Percentiles rank a stretch among this genome's conserved stretches.
These are phyloP conservation scores for Mustela erminea DNA, from an alignment of 2,797 vertebrate species.

Conservation along the genomic window DNA sequence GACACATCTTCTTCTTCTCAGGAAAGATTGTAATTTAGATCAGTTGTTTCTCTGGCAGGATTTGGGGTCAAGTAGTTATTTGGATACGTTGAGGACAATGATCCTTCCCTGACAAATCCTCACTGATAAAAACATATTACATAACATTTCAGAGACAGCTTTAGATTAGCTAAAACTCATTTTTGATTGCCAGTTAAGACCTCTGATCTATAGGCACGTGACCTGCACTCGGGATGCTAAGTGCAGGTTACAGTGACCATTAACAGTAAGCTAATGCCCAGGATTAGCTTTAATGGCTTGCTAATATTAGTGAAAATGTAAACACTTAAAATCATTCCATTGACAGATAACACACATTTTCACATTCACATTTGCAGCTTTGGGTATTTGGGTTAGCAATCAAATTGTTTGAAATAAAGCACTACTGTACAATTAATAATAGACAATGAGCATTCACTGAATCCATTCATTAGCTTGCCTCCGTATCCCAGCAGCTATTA, in stretches of 20 bases:
- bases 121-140: neutral
- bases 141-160: neutral
- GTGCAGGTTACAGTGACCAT: constrained; percentile 36
- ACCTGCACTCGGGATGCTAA: constrained; percentile 17
- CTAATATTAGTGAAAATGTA: constrained; percentile 60
- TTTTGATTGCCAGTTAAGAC: neutral
- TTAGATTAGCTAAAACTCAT: constrained; percentile 3
- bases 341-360: constrained; percentile 46
- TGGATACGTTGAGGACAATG: neutral
- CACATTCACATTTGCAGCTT: constrained; percentile 12
- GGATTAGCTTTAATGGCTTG: constrained; percentile 55
- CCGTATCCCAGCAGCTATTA: neutral
- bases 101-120: neutral
- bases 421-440: neutral
- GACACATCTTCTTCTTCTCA: neutral
- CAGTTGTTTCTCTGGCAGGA: neutral
- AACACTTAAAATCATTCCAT: constrained; percentile 56
- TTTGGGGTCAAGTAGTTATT: neutral
- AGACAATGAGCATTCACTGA: neutral
- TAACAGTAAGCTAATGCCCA: constrained; percentile 21
- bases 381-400: constrained; percentile 35
- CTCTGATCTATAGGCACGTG: neutral
- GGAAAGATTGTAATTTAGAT: neutral
- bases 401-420: neutral
- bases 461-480: neutral